Evolutionary conservation across 2,797 vertebrate genomes (phyloP), one percentile per base, ranked within the genome.

Genomic region (Microcaecilia unicolor): DNA sequence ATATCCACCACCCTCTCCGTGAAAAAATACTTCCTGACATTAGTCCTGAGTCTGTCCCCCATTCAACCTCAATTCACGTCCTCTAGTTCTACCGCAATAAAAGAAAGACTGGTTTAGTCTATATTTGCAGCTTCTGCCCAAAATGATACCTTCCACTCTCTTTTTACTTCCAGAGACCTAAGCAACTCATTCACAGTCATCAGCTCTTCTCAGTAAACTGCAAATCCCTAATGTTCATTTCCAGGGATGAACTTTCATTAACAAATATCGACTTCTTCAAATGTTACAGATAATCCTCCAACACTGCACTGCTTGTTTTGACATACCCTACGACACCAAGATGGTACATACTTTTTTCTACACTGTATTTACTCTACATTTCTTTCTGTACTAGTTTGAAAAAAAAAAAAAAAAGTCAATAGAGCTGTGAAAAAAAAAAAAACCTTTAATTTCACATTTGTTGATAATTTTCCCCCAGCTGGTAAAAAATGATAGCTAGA

Each of bases 401-500:
- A n/a, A n/a, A n/a, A n/a, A n/a, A n/a, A n/a, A 46, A 35, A 44
- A 52, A 64, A 64, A 48, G 38, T 51, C 40, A 48, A 51, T 58
- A 61, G 51, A 18, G 41, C 52, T 32, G 36, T n/a, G n/a, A n/a
- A n/a, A n/a, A n/a, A 49, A 50, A 66, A 54, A 50, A 66, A 54
- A n/a, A n/a, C 56, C 60, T 63, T 73, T 70, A 60, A 51, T 34
- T 47, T 64, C 51, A 36, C 17, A 55, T 67, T 64, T 70, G 43
- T 28, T 33, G 10, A 15, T 21, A 17, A 32, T 44, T 25, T 31
- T 18, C 54, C 45, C 53, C 55, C 63, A 76, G 68, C 64, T 77
- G 67, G 50, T 66, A 64, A 63, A n/a, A 61, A 66, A 62, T 41
- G 63, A 60, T 63, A 55, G 53, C 66, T 63, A 55, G 68, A 71